Conservation (phyloP, 2,888 invertebrate genomes). For the Sialis fuliginosa region DNA sequence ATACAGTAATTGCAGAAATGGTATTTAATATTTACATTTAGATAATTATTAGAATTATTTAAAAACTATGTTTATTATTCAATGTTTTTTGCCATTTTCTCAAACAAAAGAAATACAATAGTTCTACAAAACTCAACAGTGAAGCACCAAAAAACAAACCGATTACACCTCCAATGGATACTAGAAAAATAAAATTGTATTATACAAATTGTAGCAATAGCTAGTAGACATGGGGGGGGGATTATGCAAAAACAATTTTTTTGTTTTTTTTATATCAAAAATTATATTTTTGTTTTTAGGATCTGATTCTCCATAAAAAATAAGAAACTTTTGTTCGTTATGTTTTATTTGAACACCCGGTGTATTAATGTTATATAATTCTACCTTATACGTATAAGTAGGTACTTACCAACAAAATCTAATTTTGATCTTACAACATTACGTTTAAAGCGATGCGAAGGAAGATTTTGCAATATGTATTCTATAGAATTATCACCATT, state of each 20-base stretch:
- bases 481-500: not conserved
- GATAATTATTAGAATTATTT: no score
- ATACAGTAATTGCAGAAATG: no score
- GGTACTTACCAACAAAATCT: slow-evolving; percentile 38
- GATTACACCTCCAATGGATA: slow-evolving; percentile 40
- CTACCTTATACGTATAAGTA: not conserved
- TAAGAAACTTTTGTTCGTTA: no score
- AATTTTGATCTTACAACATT: slow-evolving; percentile 40
- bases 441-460: slow-evolving; percentile 34
- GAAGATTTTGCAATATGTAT: slow-evolving; percentile 33
- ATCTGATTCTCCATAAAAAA: no score
- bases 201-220: no score
- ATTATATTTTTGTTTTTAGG: no score
- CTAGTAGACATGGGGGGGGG: no score
- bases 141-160: slow-evolving; percentile 44
- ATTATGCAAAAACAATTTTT: no score
- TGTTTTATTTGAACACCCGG: no score
- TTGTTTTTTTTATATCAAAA: no score
- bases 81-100: slow-evolving; percentile 13
- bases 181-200: slow-evolving; percentile 21
- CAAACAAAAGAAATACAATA: slow-evolving; percentile 33
- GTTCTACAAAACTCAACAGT: slow-evolving; percentile 35
- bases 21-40: no score
- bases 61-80: not conserved
- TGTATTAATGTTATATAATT: not conserved